These are phyloP conservation scores for Ceratosolen solmsi DNA, from an alignment of 1,140 invertebrate genomes.

Conservation along the genomic window DNA sequence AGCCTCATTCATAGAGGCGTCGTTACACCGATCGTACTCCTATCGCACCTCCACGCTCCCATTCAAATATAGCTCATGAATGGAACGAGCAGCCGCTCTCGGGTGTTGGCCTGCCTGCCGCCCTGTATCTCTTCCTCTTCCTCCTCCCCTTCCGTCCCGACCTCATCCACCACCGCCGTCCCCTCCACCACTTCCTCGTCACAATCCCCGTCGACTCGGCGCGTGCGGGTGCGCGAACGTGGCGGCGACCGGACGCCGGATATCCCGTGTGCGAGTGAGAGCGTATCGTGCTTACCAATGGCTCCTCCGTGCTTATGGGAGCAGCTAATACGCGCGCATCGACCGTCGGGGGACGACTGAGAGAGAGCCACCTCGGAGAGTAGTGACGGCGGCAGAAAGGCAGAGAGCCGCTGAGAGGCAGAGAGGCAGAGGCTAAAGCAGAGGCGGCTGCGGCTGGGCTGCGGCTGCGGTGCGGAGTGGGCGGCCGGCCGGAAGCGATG, in stretches of 20 bases:
- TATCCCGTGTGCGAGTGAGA: constrained; percentile 45
- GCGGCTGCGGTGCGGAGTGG: constrained; percentile 50
- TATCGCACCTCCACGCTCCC: constrained; percentile 12
- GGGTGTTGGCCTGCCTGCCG: not conserved
- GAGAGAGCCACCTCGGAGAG: constrained; percentile 12
- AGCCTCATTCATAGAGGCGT: constrained; percentile 10
- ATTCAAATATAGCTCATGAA: constrained; percentile 48
- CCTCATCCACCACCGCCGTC: not conserved
- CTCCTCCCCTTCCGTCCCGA: not conserved
- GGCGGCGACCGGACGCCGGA: constrained; percentile 48
- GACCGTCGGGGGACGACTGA: constrained; percentile 49
- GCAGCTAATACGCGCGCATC: constrained; percentile 52
- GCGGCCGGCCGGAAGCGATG: constrained; percentile 55
- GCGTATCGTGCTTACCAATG: too few relatives aligned
- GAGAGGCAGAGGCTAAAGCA: constrained; percentile 26
- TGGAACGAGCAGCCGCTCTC: not conserved
- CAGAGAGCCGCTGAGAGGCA: too few relatives aligned
- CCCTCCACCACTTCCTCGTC: not conserved
- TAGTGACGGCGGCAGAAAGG: constrained; percentile 21
- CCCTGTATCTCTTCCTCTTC: too few relatives aligned
- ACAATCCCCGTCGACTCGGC: not conserved
- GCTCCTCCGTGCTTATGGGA: constrained; percentile 10
- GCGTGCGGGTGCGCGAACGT: not conserved
- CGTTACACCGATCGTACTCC: not conserved
- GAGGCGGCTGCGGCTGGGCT: constrained; percentile 7